Percentiles rank a stretch among this genome's conserved stretches.
phyloP scores from a whole-genome alignment of 2,797 vertebrate genomes.

The Manis pentadactyla region DNA sequence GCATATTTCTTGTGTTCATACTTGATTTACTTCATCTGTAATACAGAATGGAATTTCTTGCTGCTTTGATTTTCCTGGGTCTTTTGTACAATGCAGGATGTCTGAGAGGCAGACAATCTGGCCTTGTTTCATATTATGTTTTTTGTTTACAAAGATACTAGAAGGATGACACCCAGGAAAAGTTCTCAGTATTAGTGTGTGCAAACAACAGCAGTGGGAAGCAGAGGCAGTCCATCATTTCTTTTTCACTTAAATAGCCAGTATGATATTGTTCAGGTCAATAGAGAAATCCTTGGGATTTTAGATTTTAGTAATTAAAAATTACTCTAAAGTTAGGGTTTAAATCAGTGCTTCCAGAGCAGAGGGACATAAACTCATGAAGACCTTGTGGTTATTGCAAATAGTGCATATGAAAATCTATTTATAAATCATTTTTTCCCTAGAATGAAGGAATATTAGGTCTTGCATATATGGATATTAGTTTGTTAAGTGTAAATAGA shows the following conservation, averaged over 20 bases:
- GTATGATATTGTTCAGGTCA: neutral
- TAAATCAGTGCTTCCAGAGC: neutral
- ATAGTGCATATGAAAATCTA: neutral
- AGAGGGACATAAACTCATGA: neutral
- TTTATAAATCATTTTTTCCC: neutral
- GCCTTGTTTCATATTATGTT: neutral
- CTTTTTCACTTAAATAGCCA: neutral
- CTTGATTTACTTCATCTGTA: neutral
- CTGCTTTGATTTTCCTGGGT: constrained; percentile 2
- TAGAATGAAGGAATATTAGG: neutral
- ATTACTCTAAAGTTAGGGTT: neutral
- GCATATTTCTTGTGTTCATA: neutral
- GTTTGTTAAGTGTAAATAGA: neutral
- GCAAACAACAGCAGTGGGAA: neutral
- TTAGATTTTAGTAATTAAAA: neutral
- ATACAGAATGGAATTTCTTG: neutral
- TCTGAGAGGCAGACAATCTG: neutral
- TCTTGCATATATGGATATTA: neutral
- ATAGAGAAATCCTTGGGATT: neutral
- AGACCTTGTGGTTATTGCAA: neutral
- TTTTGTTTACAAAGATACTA: neutral
- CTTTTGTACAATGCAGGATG: neutral
- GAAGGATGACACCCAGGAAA: neutral
- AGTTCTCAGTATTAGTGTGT: neutral
- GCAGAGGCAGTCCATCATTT: neutral